Conservation (phyloP, 2,888 invertebrate species). For the Lucinisca nassula region DNA sequence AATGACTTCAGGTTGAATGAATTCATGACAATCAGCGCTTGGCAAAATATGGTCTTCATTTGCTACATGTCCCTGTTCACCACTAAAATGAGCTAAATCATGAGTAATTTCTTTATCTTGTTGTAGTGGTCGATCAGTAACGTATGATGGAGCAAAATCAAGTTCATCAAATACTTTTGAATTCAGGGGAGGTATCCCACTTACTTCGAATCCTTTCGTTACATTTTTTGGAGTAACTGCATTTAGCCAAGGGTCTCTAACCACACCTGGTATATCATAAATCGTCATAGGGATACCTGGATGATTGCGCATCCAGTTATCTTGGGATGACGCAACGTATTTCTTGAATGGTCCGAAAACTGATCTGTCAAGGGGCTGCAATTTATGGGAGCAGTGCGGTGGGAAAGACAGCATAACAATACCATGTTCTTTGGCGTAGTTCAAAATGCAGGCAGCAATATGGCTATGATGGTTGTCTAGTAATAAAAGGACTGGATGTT, state of each 20-base stretch:
- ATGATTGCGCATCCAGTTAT: constrained; percentile 82
- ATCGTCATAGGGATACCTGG: constrained; percentile 83
- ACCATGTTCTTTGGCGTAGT: constrained; percentile 84
- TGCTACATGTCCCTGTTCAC: background rate
- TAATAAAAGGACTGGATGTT: constrained; percentile 76
- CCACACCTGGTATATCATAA: constrained; percentile 41
- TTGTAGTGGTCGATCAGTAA: constrained; percentile 32
- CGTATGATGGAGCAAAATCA: constrained; percentile 33
- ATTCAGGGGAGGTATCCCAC: constrained; percentile 32
- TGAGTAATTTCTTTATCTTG: too few relatives aligned
- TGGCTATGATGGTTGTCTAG: constrained; percentile 84
- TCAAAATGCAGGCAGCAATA: constrained; percentile 60
- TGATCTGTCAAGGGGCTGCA: constrained; percentile 88
- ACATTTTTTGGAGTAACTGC: too few relatives aligned
- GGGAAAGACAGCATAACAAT: constrained; percentile 87
- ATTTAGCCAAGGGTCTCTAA: too few relatives aligned
- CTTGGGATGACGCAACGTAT: constrained; percentile 72
- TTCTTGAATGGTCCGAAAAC: constrained; percentile 87
- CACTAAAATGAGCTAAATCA: background rate
- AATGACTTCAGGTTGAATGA: too few relatives aligned
- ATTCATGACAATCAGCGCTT: too few relatives aligned
- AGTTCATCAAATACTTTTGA: background rate
- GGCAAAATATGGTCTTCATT: too few relatives aligned
- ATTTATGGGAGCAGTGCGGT: constrained; percentile 76
- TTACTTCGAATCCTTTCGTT: too few relatives aligned